A percentile compares a stretch with the other conserved stretches of the same genome.
phyloP scores from a whole-genome alignment of 2,797 vertebrate species.

The Eleutherodactylus coqui region DNA sequence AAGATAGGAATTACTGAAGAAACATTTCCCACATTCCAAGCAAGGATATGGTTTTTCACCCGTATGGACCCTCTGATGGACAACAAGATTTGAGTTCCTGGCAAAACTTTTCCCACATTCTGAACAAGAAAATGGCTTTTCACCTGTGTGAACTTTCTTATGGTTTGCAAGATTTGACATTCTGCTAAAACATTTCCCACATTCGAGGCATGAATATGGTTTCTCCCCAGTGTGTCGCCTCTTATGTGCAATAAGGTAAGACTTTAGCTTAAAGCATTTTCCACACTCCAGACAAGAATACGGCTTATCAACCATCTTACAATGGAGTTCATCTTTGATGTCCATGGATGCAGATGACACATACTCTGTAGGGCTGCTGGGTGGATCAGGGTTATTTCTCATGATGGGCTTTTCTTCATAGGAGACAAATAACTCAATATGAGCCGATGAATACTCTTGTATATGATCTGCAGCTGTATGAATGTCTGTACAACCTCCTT shows the following conservation, averaged over 20 bases:
- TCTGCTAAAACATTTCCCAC: conserved; percentile 9
- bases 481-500: background rate
- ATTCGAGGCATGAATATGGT: background rate
- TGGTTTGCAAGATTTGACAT: conserved; percentile 21
- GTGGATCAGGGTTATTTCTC: background rate
- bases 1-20: conserved; percentile 58
- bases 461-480: background rate
- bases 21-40: conserved; percentile 57
- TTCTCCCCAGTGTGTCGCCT: background rate
- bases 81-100: background rate
- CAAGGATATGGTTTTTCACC: conserved; percentile 38
- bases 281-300: background rate
- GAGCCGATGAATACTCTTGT: background rate
- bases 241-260: background rate
- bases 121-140: conserved; percentile 11
- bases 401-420: background rate
- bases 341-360: background rate
- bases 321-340: background rate
- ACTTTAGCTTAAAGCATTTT: conserved; percentile 2
- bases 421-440: conserved; percentile 7
- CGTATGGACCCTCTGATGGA: background rate
- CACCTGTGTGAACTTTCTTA: conserved; percentile 6
- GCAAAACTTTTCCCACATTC: conserved; percentile 21
- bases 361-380: background rate
- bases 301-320: background rate